These are phyloP conservation scores for Lordiphosa fenestrarum DNA, from an alignment of 2,888 invertebrate genomes.

Conservation along the genomic window DNA sequence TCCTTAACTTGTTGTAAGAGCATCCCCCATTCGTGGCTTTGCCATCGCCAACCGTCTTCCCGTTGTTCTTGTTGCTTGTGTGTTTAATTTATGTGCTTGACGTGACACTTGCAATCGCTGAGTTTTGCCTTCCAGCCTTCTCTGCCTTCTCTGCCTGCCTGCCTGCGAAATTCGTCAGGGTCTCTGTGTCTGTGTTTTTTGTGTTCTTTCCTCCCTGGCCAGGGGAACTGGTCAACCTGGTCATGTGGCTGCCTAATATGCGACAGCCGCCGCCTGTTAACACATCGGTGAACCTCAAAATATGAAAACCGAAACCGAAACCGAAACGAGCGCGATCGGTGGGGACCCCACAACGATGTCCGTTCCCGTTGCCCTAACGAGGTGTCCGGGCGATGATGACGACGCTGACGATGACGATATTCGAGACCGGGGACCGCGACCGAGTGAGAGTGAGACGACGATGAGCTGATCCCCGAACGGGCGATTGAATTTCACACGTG, in stretches of 20 bases:
- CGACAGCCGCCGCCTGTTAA: conserved; percentile 74
- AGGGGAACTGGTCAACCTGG: conserved; percentile 22
- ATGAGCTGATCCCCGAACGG: conserved; percentile 16
- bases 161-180: conserved; percentile 9
- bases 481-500: conserved; percentile 78
- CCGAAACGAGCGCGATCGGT: conserved; percentile 46
- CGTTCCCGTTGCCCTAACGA: conserved; percentile 49
- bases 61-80: conserved; percentile 43
- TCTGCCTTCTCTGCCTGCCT: not conserved
- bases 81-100: conserved; percentile 73
- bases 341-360: conserved; percentile 48
- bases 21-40: conserved; percentile 7
- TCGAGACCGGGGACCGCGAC: conserved; percentile 24
- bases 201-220: not conserved
- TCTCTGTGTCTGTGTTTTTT: not conserved
- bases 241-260: conserved; percentile 56
- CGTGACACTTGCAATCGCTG: conserved; percentile 77
- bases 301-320: conserved; percentile 71
- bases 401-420: conserved; percentile 40
- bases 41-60: conserved; percentile 14
- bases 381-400: conserved; percentile 70
- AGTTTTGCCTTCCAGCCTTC: conserved; percentile 25
- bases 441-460: conserved; percentile 36
- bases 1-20: conserved; percentile 7
- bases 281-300: conserved; percentile 72